These are phyloP conservation scores for Himalopsyche kuldschensis DNA, from an alignment of 2,888 invertebrate genomes.

Conservation along the genomic window DNA sequence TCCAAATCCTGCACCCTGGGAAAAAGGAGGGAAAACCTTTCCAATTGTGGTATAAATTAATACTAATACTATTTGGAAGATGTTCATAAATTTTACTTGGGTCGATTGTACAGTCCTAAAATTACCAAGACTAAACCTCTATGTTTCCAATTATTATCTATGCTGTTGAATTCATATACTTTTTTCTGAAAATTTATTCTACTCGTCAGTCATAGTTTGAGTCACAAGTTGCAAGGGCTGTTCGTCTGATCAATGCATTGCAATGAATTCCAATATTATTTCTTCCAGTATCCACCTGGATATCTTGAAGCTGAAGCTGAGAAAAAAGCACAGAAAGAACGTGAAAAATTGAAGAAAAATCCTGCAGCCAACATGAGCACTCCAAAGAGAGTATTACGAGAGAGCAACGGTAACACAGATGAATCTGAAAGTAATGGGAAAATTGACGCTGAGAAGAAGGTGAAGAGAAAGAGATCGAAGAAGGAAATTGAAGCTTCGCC, in stretches of 20 bases:
- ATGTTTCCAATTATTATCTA: no score
- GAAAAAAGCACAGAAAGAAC: conserved; percentile 47
- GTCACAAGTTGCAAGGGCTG: no score
- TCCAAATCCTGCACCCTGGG: conserved; percentile 79
- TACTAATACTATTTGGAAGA: no score
- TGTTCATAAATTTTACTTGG: no score
- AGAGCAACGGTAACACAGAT: conserved; percentile 45
- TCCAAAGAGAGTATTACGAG: conserved; percentile 46
- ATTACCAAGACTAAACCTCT: no score
- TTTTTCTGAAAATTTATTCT: no score
- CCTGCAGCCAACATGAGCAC: conserved; percentile 42
- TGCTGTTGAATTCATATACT: no score
- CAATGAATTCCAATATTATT: background rate
- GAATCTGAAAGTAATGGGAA: conserved; percentile 40
- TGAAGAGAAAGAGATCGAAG: conserved; percentile 36
- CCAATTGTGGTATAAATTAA: conserved; percentile 46
- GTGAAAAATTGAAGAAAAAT: conserved; percentile 39
- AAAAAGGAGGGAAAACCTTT: conserved; percentile 64
- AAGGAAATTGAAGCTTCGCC: conserved; percentile 39
- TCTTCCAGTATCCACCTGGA: conserved; percentile 68
- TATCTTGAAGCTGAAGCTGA: conserved; percentile 67
- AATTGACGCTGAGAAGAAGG: conserved; percentile 43
- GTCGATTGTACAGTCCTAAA: no score
- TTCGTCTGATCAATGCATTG: no score
- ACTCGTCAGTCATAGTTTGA: no score